These are phyloP conservation scores for Trachurus trachurus DNA, from an alignment of 2,797 vertebrate species.

Conservation along the genomic window DNA sequence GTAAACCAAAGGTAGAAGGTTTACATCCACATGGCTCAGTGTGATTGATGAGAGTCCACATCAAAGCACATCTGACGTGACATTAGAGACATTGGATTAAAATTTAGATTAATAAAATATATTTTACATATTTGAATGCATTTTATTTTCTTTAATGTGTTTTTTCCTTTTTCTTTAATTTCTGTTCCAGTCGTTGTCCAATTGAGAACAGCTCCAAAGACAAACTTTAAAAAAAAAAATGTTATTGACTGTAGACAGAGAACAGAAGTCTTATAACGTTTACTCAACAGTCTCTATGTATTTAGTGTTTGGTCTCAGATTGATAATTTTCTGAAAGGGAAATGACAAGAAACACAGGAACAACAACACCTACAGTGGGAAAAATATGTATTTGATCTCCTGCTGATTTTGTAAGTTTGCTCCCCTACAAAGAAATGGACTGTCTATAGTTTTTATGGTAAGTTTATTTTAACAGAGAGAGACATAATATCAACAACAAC, in stretches of 20 bases:
- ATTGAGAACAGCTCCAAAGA: not conserved
- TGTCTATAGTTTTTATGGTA: too few relatives aligned
- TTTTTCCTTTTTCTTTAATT: not conserved
- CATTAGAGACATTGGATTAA: too few relatives aligned
- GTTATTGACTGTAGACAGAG: not conserved
- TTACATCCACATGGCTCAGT: slow-evolving; percentile 37
- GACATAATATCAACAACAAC: too few relatives aligned
- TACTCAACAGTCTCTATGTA: not conserved
- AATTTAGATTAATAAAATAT: not conserved
- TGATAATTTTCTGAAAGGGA: not conserved
- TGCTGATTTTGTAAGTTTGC: too few relatives aligned
- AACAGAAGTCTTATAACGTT: not conserved
- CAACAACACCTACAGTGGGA: not conserved
- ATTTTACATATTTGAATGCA: too few relatives aligned
- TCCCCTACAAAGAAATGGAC: too few relatives aligned
- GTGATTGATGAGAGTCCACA: not conserved
- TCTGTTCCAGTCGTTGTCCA: not conserved
- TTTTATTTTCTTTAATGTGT: too few relatives aligned
- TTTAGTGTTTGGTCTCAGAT: not conserved
- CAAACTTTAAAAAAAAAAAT: not conserved
- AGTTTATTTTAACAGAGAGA: too few relatives aligned
- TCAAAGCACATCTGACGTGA: not conserved
- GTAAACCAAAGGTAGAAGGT: slow-evolving; percentile 61
- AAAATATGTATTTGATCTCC: too few relatives aligned
- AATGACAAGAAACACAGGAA: not conserved